A percentile compares a stretch with the other conserved stretches of the same genome.
Evolutionary conservation across 1,140 invertebrate species (phyloP).

Genomic region (Monochamus saltuarius): DNA sequence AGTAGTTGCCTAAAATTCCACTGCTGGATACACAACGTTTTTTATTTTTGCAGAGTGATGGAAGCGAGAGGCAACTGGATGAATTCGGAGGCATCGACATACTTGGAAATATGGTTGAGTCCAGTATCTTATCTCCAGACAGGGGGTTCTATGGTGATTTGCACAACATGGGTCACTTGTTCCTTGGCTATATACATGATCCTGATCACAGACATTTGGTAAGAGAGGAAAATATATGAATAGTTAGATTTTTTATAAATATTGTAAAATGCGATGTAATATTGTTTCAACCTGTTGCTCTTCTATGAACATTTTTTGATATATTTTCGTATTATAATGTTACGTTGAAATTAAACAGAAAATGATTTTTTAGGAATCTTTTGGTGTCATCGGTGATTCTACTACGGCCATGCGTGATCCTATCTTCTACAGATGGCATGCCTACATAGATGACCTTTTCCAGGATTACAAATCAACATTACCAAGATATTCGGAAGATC

Average conservation of each 20-base stretch:
- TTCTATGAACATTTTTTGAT: too few species aligned
- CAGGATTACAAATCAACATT: slow-evolving; percentile 70
- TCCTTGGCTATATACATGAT: slow-evolving; percentile 70
- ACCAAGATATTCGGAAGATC: slow-evolving; percentile 59
- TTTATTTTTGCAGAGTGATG: slow-evolving; percentile 1
- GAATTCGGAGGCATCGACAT: slow-evolving; percentile 75
- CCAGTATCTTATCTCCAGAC: slow-evolving; percentile 70
- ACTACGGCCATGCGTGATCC: slow-evolving; percentile 80
- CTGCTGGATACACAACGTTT: too few species aligned
- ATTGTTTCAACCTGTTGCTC: slow-evolving; percentile 65
- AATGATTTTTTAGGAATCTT: slow-evolving; percentile 53
- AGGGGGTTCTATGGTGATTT: slow-evolving; percentile 69
- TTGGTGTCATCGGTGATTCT: slow-evolving; percentile 64
- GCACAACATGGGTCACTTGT: slow-evolving; percentile 71
- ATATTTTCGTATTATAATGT: too few species aligned
- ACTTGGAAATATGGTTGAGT: slow-evolving; percentile 78
- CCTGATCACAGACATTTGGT: slow-evolving; percentile 67
- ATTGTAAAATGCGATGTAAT: slow-evolving; percentile 53
- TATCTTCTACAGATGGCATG: slow-evolving; percentile 83
- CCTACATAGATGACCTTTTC: slow-evolving; percentile 78
- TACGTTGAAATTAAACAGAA: too few species aligned
- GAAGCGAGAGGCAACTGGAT: slow-evolving; percentile 50
- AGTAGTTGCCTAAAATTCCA: too few species aligned
- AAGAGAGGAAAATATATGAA: too few species aligned
- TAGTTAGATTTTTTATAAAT: too few species aligned